phyloP scores from a whole-genome alignment of 2,113 vertebrate species.

The Bubo scandiacus region DNA sequence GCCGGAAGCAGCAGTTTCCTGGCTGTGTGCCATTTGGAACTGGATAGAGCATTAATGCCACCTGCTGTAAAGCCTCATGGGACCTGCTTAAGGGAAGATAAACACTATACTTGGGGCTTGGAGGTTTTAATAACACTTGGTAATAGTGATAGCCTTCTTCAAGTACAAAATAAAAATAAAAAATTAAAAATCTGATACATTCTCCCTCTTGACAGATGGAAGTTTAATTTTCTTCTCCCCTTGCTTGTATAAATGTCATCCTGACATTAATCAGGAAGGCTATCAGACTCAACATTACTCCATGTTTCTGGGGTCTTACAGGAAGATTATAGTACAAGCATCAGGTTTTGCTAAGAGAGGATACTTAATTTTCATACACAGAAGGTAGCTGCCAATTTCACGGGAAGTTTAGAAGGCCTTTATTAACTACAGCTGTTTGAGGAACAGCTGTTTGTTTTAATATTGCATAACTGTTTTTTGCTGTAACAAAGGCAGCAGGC shows the following conservation, averaged over 20 bases:
- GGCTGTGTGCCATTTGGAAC: neutral
- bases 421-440: neutral
- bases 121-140: neutral
- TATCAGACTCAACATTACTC: neutral
- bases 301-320: neutral
- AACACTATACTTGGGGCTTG: neutral
- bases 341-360: neutral
- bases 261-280: constrained; percentile 9
- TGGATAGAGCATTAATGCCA: constrained; percentile 44
- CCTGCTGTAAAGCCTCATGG: constrained; percentile 48
- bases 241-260: neutral
- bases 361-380: neutral
- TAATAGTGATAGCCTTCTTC: neutral
- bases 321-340: neutral
- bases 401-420: neutral
- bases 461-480: neutral
- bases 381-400: neutral
- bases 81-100: neutral
- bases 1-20: neutral
- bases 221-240: neutral
- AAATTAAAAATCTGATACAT: neutral
- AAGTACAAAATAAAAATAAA: neutral
- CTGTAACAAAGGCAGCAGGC: neutral
- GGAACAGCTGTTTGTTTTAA: neutral
- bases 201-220: neutral